Percentiles rank a stretch among this genome's conserved stretches.
Evolutionary conservation across 2,888 invertebrate species (phyloP).

Genomic region (Pocota personata): DNA sequence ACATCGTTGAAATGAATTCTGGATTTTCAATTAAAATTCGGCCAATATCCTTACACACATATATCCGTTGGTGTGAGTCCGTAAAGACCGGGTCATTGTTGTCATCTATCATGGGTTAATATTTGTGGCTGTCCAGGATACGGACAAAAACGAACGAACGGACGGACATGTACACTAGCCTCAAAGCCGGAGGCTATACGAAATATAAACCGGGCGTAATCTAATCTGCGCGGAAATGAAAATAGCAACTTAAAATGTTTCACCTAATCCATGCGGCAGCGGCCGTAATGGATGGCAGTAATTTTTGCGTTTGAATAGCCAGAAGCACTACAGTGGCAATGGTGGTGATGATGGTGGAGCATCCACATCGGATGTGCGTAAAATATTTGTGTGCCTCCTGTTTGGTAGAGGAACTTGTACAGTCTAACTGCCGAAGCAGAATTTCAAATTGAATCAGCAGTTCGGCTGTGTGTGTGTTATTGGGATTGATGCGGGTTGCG

Average conservation of each 20-base stretch:
- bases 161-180: conserved; percentile 1
- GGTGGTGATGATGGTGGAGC: background rate
- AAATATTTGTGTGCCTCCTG: conserved; percentile 21
- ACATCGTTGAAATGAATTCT: conserved; percentile 27
- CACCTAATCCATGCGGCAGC: conserved; percentile 32
- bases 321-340: background rate
- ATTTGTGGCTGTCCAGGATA: background rate
- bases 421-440: background rate
- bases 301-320: conserved; percentile 34
- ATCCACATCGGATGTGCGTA: conserved; percentile 26
- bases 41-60: background rate
- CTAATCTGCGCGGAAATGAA: conserved; percentile 67
- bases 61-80: background rate
- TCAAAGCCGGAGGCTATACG: conserved; percentile 15
- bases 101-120: conserved; percentile 2
- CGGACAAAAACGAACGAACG: conserved; percentile 5
- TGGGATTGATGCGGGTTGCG: background rate
- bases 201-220: conserved; percentile 42
- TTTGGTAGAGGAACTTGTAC: background rate
- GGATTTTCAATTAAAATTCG: conserved; percentile 58
- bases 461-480: background rate
- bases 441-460: background rate
- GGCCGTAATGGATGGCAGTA: conserved; percentile 35
- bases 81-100: background rate
- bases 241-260: conserved; percentile 48